Conservation (phyloP, 30 jellyfish, hydroid and myxozoan genomes). For the Hydra vulgaris region DNA sequence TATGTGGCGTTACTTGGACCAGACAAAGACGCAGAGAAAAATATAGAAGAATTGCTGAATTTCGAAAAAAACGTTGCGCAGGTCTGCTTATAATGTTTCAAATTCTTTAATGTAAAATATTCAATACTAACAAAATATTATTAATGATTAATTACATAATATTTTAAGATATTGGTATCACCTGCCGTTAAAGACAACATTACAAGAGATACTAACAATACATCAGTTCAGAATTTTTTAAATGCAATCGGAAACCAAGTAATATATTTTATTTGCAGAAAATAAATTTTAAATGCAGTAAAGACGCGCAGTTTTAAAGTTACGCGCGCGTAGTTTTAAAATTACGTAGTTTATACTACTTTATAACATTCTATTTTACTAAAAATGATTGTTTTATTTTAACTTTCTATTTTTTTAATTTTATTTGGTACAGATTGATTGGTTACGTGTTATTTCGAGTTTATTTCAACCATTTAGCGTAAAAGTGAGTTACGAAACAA, state of each 20-base stretch:
- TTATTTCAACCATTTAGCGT: neutral
- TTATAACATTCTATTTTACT: no score
- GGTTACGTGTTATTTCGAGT: neutral
- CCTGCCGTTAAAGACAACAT: neutral
- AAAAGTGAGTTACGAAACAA: neutral
- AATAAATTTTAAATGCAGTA: no score
- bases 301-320: no score
- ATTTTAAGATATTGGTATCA: neutral
- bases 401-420: no score
- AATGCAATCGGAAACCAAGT: neutral
- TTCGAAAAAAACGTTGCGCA: conserved; percentile 32
- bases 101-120: no score
- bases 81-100: conserved; percentile 28
- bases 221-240: neutral
- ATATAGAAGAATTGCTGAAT: conserved; percentile 21
- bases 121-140: neutral
- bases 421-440: no score
- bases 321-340: no score
- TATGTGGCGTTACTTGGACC: conserved; percentile 19
- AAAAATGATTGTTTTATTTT: no score
- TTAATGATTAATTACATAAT: neutral
- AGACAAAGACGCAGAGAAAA: conserved; percentile 1
- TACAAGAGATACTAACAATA: neutral
- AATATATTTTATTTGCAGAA: no score
- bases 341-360: no score